Evolutionary conservation across 2,113 vertebrate genomes (phyloP).

Genomic region (Climacteris rufus): DNA sequence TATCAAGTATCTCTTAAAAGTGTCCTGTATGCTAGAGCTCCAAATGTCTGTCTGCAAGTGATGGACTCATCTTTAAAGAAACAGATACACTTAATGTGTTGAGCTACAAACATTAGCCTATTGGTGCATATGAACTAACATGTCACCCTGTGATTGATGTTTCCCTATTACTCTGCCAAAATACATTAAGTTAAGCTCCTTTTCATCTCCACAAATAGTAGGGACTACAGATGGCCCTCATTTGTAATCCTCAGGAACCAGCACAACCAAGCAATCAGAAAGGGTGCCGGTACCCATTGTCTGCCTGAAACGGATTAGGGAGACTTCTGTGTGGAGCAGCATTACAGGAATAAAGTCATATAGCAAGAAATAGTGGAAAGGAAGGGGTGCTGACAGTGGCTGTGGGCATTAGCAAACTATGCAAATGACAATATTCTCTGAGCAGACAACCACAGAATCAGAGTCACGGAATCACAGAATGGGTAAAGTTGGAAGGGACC

Average conservation of each 20-base stretch:
- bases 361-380: not conserved
- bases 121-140: slow-evolving; percentile 68
- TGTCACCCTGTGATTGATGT: slow-evolving; percentile 72
- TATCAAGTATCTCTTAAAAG: slow-evolving; percentile 66
- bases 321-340: not conserved
- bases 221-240: slow-evolving; percentile 71
- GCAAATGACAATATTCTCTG: not conserved
- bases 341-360: not conserved
- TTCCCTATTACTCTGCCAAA: slow-evolving; percentile 76
- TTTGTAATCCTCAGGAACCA: slow-evolving; percentile 59
- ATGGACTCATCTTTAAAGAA: slow-evolving; percentile 62
- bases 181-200: slow-evolving; percentile 72
- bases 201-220: slow-evolving; percentile 72
- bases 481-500: not conserved
- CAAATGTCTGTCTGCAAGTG: slow-evolving; percentile 50
- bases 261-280: slow-evolving; percentile 24
- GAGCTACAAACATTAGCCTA: slow-evolving; percentile 66
- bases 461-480: not conserved
- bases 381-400: not conserved
- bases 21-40: slow-evolving; percentile 60
- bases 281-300: slow-evolving; percentile 24
- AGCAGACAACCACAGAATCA: not conserved
- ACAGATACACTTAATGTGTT: slow-evolving; percentile 66
- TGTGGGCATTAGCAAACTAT: not conserved
- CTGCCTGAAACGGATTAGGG: slow-evolving; percentile 28